phyloP scores from a whole-genome alignment of 2,888 invertebrate species.

The Heteromyza rotundicornis region DNA sequence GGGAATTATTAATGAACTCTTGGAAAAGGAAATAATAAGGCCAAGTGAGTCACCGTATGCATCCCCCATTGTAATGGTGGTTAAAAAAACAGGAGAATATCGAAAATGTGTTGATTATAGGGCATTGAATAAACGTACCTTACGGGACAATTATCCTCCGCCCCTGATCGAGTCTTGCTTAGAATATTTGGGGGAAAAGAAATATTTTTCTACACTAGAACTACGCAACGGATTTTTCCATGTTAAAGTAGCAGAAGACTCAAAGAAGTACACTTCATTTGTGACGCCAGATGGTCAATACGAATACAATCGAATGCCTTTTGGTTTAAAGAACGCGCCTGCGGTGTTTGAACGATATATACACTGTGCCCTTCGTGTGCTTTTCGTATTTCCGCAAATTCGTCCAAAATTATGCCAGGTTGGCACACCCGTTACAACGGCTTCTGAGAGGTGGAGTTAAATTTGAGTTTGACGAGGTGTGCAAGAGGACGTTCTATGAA shows the following conservation, averaged over 20 bases:
- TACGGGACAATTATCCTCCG: slow-evolving; percentile 25
- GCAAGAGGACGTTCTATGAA: slow-evolving; percentile 13
- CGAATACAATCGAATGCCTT: slow-evolving; percentile 27
- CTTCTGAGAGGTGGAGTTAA: not conserved
- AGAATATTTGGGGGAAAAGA: slow-evolving; percentile 20
- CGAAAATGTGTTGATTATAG: slow-evolving; percentile 23
- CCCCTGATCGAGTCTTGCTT: slow-evolving; percentile 24
- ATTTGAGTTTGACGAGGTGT: slow-evolving; percentile 16
- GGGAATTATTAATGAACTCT: slow-evolving; percentile 10
- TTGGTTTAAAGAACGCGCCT: slow-evolving; percentile 30
- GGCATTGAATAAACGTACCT: slow-evolving; percentile 15
- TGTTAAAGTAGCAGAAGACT: slow-evolving; percentile 17
- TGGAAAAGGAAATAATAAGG: slow-evolving; percentile 18
- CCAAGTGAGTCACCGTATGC: slow-evolving; percentile 23
- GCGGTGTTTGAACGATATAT: slow-evolving; percentile 29
- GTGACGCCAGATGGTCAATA: slow-evolving; percentile 9
- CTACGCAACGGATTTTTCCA: slow-evolving; percentile 24
- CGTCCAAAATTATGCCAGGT: slow-evolving; percentile 24
- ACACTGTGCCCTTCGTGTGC: slow-evolving; percentile 24
- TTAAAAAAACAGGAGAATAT: slow-evolving; percentile 13
- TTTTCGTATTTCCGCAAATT: slow-evolving; percentile 30
- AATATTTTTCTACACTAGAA: slow-evolving; percentile 20
- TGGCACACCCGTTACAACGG: slow-evolving; percentile 20
- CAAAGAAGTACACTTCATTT: slow-evolving; percentile 24
- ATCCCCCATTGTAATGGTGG: slow-evolving; percentile 18